phyloP scores from a whole-genome alignment of 2,797 vertebrate genomes.

The Labroides dimidiatus region DNA sequence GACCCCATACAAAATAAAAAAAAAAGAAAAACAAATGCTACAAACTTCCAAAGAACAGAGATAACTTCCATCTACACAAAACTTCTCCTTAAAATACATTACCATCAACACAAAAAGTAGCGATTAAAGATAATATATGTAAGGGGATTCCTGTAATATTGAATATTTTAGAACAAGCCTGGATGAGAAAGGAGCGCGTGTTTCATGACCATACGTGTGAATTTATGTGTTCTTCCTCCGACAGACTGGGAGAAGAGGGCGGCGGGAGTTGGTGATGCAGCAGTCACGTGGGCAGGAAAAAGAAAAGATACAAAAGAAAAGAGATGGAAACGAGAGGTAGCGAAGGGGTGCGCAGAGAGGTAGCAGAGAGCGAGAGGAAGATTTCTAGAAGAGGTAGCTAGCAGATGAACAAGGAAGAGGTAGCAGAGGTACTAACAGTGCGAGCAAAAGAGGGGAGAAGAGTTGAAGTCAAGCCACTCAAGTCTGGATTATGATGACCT shows the following conservation, averaged over 20 bases:
- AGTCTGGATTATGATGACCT: too few species aligned
- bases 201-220: slow-evolving; percentile 27
- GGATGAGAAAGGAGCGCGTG: slow-evolving; percentile 34
- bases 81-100: slow-evolving; percentile 86
- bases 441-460: slow-evolving; percentile 30
- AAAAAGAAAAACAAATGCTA: slow-evolving; percentile 71
- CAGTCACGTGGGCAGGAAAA: slow-evolving; percentile 78
- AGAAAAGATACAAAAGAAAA: slow-evolving; percentile 19
- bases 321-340: slow-evolving; percentile 70
- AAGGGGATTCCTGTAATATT: slow-evolving; percentile 62
- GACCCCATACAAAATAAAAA: slow-evolving; percentile 77
- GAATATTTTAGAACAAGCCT: slow-evolving; percentile 68
- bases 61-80: slow-evolving; percentile 85
- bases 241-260: slow-evolving; percentile 55
- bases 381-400: slow-evolving; percentile 83
- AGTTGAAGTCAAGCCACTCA: too few species aligned
- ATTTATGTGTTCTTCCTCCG: slow-evolving; percentile 46
- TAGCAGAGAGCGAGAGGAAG: slow-evolving; percentile 71
- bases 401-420: slow-evolving; percentile 71
- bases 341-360: slow-evolving; percentile 68
- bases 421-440: slow-evolving; percentile 76
- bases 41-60: slow-evolving; percentile 81
- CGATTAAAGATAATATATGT: slow-evolving; percentile 79
- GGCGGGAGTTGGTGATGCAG: slow-evolving; percentile 75
- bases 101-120: slow-evolving; percentile 80